Evolutionary conservation across 2,888 invertebrate genomes (phyloP).

Genomic region (Thyatira batis): DNA sequence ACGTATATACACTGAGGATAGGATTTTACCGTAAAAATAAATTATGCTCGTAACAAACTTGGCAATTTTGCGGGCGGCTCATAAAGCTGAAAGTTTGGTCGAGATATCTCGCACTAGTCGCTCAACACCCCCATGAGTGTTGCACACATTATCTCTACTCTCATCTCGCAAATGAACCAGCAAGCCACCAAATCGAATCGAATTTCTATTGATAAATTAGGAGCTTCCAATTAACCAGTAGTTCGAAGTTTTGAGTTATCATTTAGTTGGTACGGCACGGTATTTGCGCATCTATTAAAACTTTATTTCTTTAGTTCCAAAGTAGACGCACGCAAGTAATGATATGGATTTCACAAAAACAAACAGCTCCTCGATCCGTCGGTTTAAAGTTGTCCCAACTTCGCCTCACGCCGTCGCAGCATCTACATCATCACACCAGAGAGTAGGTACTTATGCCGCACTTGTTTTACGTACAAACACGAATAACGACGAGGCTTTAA

Average conservation of each 20-base stretch:
- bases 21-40: constrained; percentile 39
- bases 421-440: too few species aligned
- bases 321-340: neutral
- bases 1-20: constrained; percentile 12
- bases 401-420: neutral
- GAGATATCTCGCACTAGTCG: neutral
- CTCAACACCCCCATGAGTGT: neutral
- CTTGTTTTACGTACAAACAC: neutral
- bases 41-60: constrained; percentile 44
- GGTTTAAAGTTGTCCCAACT: neutral
- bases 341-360: neutral
- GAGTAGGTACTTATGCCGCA: neutral
- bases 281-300: neutral
- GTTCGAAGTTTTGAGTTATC: neutral
- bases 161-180: neutral
- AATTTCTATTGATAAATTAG: neutral
- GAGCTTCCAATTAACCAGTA: neutral
- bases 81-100: constrained; percentile 38
- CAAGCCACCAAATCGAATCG: neutral
- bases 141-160: neutral
- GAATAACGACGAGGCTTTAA: neutral
- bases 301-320: neutral
- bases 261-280: neutral
- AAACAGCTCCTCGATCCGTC: neutral
- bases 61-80: constrained; percentile 40